Conservation (phyloP, 2,797 vertebrate genomes). For the Australoheros facetus region DNA sequence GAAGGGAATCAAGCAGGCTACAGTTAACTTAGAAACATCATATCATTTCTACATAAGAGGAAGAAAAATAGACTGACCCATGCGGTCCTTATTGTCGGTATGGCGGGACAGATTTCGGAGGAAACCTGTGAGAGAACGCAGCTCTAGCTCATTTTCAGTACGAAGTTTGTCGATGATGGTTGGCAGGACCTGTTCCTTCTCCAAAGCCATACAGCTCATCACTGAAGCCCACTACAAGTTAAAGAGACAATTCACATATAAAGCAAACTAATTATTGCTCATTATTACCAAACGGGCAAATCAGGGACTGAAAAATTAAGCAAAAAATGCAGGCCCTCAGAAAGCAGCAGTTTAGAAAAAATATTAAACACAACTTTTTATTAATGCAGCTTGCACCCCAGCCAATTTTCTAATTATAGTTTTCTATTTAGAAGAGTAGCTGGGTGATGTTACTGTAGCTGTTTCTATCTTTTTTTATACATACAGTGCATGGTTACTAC, state of each 20-base stretch:
- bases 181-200: constrained; percentile 88
- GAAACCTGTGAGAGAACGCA: constrained; percentile 90
- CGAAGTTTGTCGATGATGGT: constrained; percentile 83
- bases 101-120: constrained; percentile 93
- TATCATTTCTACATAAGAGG: neutral
- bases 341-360: too few species aligned
- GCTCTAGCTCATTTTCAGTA: constrained; percentile 83
- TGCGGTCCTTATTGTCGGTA: constrained; percentile 84
- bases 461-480: neutral
- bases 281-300: neutral
- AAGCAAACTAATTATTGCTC: neutral
- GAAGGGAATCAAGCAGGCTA: neutral
- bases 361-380: neutral
- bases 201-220: constrained; percentile 87
- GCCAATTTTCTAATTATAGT: neutral
- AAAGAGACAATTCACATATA: neutral
- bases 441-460: neutral
- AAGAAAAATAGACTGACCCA: constrained; percentile 83
- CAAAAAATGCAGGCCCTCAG: too few species aligned
- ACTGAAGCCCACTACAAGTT: constrained; percentile 87
- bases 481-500: neutral
- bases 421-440: neutral
- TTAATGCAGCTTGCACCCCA: neutral
- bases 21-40: neutral
- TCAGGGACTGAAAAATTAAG: too few species aligned